phyloP scores from a whole-genome alignment of 2,888 invertebrate genomes.

The Phymatocera aterrima region DNA sequence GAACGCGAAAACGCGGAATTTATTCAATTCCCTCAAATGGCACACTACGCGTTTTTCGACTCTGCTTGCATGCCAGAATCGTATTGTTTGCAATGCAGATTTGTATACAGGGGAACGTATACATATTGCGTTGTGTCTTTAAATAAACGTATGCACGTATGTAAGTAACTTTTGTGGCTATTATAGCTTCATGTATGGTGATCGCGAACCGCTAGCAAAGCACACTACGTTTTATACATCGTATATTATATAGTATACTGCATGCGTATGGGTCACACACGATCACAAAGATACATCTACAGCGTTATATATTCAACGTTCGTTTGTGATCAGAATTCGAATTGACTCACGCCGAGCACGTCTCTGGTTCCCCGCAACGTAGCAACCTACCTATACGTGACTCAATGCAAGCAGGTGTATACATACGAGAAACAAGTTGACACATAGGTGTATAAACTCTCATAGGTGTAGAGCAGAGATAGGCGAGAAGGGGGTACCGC shows the following conservation, averaged over 20 bases:
- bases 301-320: background rate
- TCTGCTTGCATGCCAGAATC: background rate
- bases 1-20: background rate
- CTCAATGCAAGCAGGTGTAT: constrained; percentile 41
- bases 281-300: background rate
- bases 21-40: background rate
- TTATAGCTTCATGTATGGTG: background rate
- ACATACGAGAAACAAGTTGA: too few relatives aligned
- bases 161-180: background rate
- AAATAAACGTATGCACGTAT: background rate
- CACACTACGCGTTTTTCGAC: background rate
- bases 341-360: constrained; percentile 41
- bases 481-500: background rate
- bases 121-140: background rate
- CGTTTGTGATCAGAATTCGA: constrained; percentile 43
- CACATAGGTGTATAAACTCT: background rate
- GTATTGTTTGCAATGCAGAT: constrained; percentile 11
- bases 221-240: background rate
- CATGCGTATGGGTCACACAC: background rate
- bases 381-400: constrained; percentile 32
- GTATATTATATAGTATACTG: background rate
- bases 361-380: background rate
- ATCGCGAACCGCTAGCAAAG: constrained; percentile 26
- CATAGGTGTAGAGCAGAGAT: background rate
- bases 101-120: background rate